Evolutionary conservation across 2,888 invertebrate genomes (phyloP).

Genomic region (Noctua janthe): DNA sequence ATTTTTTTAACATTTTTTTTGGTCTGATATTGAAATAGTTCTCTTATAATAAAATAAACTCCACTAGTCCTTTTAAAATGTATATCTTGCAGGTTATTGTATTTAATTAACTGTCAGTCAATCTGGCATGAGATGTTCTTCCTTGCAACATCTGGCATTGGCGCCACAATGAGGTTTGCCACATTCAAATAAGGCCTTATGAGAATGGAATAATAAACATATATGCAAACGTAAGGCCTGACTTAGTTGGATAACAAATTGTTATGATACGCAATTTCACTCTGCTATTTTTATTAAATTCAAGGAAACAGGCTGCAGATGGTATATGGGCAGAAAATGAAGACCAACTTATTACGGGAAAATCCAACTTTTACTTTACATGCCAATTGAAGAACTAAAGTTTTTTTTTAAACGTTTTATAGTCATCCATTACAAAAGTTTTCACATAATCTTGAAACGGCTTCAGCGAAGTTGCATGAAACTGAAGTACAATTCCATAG

Average conservation of each 20-base stretch:
- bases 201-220: constrained; percentile 40
- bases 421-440: background rate
- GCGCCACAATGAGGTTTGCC: constrained; percentile 12
- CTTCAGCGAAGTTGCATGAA: background rate
- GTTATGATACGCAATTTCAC: background rate
- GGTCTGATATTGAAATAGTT: background rate
- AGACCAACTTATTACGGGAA: background rate
- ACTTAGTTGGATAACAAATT: constrained; percentile 20
- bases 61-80: background rate
- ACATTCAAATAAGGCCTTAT: constrained; percentile 39
- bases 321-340: background rate
- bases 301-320: background rate
- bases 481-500: background rate
- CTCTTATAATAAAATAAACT: background rate
- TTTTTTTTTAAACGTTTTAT: background rate
- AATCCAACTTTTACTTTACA: background rate
- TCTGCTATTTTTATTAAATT: background rate
- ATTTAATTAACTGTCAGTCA: constrained; percentile 53
- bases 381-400: background rate
- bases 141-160: constrained; percentile 50
- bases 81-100: constrained; percentile 1
- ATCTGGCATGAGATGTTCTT: constrained; percentile 42
- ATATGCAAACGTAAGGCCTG: constrained; percentile 14
- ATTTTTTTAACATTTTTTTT: background rate
- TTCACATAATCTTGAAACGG: background rate